Evolutionary conservation across 1,140 invertebrate genomes (phyloP).

Genomic region (Bombyx mori): DNA sequence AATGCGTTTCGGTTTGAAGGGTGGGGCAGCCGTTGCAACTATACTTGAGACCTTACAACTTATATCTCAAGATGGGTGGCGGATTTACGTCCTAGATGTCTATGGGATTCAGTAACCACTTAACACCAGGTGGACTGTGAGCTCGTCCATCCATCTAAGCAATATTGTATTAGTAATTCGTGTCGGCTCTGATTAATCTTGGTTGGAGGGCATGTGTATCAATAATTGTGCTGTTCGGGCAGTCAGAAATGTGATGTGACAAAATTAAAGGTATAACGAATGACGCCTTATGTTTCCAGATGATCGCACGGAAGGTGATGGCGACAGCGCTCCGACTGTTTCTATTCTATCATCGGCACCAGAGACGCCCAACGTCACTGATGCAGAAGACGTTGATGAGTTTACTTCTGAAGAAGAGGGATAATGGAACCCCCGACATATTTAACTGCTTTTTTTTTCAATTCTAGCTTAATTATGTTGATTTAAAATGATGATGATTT

Average conservation of each 20-base stretch:
- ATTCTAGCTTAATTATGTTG: constrained; percentile 1
- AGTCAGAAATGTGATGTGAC: not conserved
- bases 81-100: no score
- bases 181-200: no score
- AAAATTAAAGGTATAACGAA: not conserved
- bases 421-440: constrained; percentile 4
- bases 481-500: not conserved
- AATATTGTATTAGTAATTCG: no score
- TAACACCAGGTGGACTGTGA: no score
- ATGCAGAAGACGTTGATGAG: constrained; percentile 22
- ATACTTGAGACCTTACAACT: no score
- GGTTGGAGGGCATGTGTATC: no score
- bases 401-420: constrained; percentile 21
- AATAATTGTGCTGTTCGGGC: no score
- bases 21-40: no score
- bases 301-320: constrained; percentile 20
- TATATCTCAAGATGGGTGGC: no score
- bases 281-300: not conserved
- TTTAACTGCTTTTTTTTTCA: not conserved
- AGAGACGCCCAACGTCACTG: constrained; percentile 22
- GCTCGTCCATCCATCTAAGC: no score
- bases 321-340: constrained; percentile 21
- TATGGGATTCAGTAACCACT: no score
- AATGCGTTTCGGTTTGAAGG: no score
- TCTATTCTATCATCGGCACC: constrained; percentile 26